Conservation (phyloP, 2,888 invertebrate genomes). For the Dysmachus trigonus region DNA sequence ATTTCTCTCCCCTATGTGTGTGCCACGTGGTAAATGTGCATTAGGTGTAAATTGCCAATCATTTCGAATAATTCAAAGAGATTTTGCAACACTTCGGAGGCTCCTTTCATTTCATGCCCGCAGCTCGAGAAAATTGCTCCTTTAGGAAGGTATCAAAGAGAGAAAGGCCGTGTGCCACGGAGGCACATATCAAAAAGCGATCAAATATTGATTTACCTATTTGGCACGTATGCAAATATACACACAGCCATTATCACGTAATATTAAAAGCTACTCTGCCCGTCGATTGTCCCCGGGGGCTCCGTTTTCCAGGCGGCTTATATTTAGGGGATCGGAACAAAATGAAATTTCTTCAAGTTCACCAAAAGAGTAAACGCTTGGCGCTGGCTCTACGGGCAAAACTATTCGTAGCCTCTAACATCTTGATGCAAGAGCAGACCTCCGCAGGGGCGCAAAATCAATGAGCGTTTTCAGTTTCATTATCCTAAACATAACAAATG, state of each 20-base stretch:
- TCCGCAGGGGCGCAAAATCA: not conserved
- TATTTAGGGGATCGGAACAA: not conserved
- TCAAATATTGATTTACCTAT: slow-evolving; percentile 18
- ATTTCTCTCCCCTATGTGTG: not conserved
- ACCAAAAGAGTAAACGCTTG: not conserved
- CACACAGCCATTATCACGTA: not conserved
- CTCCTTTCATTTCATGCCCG: not conserved
- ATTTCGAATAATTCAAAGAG: not conserved
- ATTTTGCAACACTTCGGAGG: not conserved
- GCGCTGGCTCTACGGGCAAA: not conserved
- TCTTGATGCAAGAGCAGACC: not conserved
- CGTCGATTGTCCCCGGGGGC: not conserved
- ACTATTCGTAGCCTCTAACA: not conserved
- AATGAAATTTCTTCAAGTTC: slow-evolving; percentile 10
- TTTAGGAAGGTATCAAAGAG: not conserved
- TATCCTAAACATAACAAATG: slow-evolving; percentile 25
- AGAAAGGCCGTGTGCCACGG: not conserved
- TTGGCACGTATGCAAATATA: not conserved
- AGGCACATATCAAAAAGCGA: not conserved
- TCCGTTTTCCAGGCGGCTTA: not conserved
- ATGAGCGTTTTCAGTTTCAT: slow-evolving; percentile 27
- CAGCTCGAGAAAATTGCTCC: not conserved
- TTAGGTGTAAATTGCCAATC: not conserved
- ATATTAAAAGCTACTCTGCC: not conserved
- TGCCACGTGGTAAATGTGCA: not conserved